phyloP scores from a whole-genome alignment of 2,888 invertebrate species.

The Horisme vitalbata region DNA sequence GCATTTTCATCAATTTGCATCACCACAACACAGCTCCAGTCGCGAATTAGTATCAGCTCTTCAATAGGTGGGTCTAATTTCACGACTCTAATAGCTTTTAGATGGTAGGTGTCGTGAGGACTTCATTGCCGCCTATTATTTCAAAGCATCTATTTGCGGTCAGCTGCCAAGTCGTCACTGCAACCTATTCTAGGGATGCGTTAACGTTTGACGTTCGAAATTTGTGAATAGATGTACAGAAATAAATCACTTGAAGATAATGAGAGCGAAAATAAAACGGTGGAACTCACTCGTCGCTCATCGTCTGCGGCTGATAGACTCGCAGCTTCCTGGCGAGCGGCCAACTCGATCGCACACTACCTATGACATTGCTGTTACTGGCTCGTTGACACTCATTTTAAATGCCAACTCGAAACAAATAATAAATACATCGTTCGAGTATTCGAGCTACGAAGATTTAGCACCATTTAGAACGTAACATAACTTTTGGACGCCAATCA shows the following conservation, averaged over 20 bases:
- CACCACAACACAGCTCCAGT: slow-evolving; percentile 46
- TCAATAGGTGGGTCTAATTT: slow-evolving; percentile 61
- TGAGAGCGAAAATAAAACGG: slow-evolving; percentile 78
- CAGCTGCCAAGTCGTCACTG: slow-evolving; percentile 68
- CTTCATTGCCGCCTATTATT: slow-evolving; percentile 68
- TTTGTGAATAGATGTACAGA: slow-evolving; percentile 60
- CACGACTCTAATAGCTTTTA: slow-evolving; percentile 62
- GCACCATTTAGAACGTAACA: slow-evolving; percentile 51
- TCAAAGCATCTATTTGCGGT: slow-evolving; percentile 56
- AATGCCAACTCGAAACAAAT: slow-evolving; percentile 48
- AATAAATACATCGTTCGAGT: slow-evolving; percentile 41
- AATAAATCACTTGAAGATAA: slow-evolving; percentile 81
- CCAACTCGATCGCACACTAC: slow-evolving; percentile 69
- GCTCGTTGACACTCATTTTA: slow-evolving; percentile 50
- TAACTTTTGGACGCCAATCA: slow-evolving; percentile 63
- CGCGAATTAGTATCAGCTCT: slow-evolving; percentile 53
- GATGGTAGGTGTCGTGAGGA: slow-evolving; percentile 56
- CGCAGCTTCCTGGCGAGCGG: slow-evolving; percentile 55
- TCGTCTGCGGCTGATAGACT: slow-evolving; percentile 65
- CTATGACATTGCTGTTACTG: slow-evolving; percentile 51
- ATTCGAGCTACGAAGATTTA: slow-evolving; percentile 45
- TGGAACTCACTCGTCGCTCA: slow-evolving; percentile 71
- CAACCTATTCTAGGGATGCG: slow-evolving; percentile 66
- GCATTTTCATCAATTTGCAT: slow-evolving; percentile 56
- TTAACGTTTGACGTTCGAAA: slow-evolving; percentile 63